Base-by-base conservation (phyloP, 2,888 invertebrate genomes). In the Amiota mariae region DNA sequence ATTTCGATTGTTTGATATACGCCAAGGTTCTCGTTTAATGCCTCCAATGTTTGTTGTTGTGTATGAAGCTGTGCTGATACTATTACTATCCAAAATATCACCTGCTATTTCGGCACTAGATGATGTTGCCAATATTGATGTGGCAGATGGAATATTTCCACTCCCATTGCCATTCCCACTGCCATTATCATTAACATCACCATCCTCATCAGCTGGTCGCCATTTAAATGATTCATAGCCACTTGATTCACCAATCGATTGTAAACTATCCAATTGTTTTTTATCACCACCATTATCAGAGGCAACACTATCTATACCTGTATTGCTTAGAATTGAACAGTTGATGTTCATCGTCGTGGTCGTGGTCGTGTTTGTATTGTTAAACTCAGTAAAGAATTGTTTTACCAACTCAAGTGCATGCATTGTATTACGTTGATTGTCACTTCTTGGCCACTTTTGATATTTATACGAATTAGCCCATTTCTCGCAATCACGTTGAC, bases 381-480 rank as follows among this genome's bases (percentile, higher is more conserved):
- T 82, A 66, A 89, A 90, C 74, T 90, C 90, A 51, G 59, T 84
- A 51, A 90, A 86, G 79, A 90, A 90, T 75, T 87, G 88, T 73
- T 81, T 87, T n/a, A 90, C 87, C 83, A 90, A 79, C 71, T 90
- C 90, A 70, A 87, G 64, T 12, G 87, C 82, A 73, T 88, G 87
- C 3, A 85, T 81, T 12, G 82, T 87, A 12, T 79, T 70, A 11
- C 85, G 83, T 54, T 80, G 76, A 12, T 81, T 20, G 59, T 20
- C 79, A 12, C 82, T 84, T 0, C 87, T 81, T 36, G 87, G 88
- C 86, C 87, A 87, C 72, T 89, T 89, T 75, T 90, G 89, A 75
- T 90, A 94, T 82, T 95, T 94, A 90, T 97, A 98, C 68, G 91
- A 92, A 77, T 94, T 94, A 8, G 93, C 93, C 98, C 98, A 98